Base-by-base conservation (phyloP, 2,888 invertebrate species). In the Synergus umbraculus region DNA sequence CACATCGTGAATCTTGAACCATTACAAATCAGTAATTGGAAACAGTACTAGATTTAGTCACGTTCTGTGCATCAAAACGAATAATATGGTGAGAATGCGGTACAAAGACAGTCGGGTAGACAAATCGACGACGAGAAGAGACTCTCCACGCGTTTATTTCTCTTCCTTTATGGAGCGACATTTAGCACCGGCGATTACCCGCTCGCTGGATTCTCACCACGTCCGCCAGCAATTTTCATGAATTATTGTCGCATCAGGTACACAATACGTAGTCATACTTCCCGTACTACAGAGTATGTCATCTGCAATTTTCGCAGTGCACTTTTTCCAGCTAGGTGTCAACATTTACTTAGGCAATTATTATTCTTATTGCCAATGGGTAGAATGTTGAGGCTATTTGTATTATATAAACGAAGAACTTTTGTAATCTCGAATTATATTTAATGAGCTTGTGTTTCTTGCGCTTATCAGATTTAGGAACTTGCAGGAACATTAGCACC, bases 121-220 rank as follows among this genome's bases (percentile, higher is more conserved):
- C 41, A 46, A 49, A 29, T 77, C 77, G 76, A 54, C 54, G 18
- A 63, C 37, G 73, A 10, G 37, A 63, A 65, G 46, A 58, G 78
- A 64, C 66, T 69, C 29, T 67, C 69, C 69, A 64, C 69, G 79
- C 69, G 67, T 79, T 76, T 76, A 78, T 78, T 80, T 78, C 63
- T 54, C 76, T 80, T 80, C 54, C 79, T 81, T 79, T 65, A 73
- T 60, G 46, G 65, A 67, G 76, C 76, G 79, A 81, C 81, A 81
- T 82, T 82, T 81, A 82, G 81, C 81, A 67, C 67, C 78, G 81
- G 58, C 82, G 82, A 82, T 79, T 82, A 82, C 69, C 60, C 77
- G 78, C 43, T 76, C 76, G 73, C 81, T 46, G 66, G 67, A 76
- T 81, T 81, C 81, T 69, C 81, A 78, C 79, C 77, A 76, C 79